phyloP scores from a whole-genome alignment of 2,113 vertebrate species.

The Clarias gariepinus region DNA sequence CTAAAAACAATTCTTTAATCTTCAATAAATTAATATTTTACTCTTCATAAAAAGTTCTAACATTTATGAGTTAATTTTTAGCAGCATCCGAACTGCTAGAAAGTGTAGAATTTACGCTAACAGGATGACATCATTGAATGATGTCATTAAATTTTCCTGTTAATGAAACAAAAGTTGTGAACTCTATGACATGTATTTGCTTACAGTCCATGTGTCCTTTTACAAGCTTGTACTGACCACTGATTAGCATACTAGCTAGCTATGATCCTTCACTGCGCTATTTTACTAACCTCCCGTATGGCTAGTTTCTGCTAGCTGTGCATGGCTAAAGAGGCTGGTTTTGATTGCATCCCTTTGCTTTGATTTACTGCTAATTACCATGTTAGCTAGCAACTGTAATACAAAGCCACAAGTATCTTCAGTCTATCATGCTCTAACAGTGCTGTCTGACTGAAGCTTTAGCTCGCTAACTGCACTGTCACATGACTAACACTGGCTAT shows the following conservation, averaged over 20 bases:
- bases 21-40: background rate
- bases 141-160: too few relatives aligned
- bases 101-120: background rate
- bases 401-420: background rate
- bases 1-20: background rate
- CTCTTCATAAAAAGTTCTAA: background rate
- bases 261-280: background rate
- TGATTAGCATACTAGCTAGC: background rate
- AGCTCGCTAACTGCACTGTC: background rate
- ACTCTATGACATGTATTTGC: background rate
- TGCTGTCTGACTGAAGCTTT: background rate
- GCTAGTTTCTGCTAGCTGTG: background rate
- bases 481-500: background rate
- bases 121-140: background rate
- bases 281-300: background rate
- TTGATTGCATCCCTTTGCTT: background rate
- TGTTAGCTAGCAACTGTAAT: background rate
- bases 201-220: background rate
- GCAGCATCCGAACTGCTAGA: background rate
- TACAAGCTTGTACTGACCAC: background rate
- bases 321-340: background rate
- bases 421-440: background rate
- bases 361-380: background rate
- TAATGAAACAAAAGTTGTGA: background rate
- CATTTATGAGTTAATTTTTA: background rate